Evolutionary conservation across 2,113 vertebrate genomes (phyloP), one percentile per base, ranked within the genome.

Genomic region (Oreotragus oreotragus): DNA sequence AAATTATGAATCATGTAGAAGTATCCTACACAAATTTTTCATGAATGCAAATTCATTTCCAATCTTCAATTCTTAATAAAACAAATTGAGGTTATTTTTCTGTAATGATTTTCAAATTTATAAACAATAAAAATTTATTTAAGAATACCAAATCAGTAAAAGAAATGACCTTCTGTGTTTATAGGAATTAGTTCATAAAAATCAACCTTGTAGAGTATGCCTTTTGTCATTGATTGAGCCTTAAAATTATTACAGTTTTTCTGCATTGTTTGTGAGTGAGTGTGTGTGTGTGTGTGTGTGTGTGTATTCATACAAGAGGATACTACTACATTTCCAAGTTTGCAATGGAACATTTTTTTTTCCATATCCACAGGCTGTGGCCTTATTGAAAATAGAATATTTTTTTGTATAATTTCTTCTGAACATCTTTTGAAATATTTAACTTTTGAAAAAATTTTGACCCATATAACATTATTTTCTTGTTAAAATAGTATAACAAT

Each of bases 391-490:
- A 64, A 79, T n/a, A 12, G 93, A 89, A 45, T 73, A 51, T 28
- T 45, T 91, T 91, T 95, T 97, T 36, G n/a, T 95, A 53, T 30
- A 47, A 17, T 96, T 30, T 87, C 84, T 92, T 95, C 43, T n/a
- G 91, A 97, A 87, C 27, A 73, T 91, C 36, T 87, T 96, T 92
- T 97, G 90, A 98, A 97, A 97, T 87, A 55, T 43, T 45, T 64
- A 5, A 87, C 30, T 97, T 98, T 97, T 97, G 84, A 96, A 98
- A 97, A 98, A 97, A 97, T 97, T 96, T 4, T 96, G 79, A 81
- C 77, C 94, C 55, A 97, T 70, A 80, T 96, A 90, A 94, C 33
- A 97, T 96, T 73, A 73, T 98, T 62, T 97, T 77, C 49, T 96
- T 93, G 70, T 43, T 90, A 97, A 97, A 62, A 97, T 93, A 91